Base-by-base conservation (phyloP, 2,113 vertebrate genomes). In the Hippopotamus amphibius region DNA sequence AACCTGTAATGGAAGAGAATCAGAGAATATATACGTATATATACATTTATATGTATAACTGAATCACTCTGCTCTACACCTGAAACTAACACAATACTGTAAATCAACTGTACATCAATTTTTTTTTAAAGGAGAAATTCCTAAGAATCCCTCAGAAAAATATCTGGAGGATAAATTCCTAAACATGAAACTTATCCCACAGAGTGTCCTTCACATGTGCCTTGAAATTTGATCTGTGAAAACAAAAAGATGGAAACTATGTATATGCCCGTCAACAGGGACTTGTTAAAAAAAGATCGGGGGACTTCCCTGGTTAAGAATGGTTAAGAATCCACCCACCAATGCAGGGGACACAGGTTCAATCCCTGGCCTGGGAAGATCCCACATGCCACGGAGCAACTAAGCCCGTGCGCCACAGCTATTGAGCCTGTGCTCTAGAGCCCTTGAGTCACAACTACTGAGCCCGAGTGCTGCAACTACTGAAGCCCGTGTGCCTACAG, bases 151-250 rank as follows among this genome's bases (percentile, higher is more conserved):
- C 55, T 22, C 53, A 57, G 77, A 90, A 16, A 16, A 17, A 48
- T 79, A 72, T 57, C 65, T 91, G 43, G 57, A 76, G 50, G 21
- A 68, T 69, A 72, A 93, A 71, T 83, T 85, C 26, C 30, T 88
- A 90, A 59, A 65, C 2, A 46, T 33, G 68, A 88, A 43, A 77
- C 87, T 57, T 88, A 93, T 17, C 13, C 43, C 69, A 46, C 14
- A 88, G 65, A 48, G 26, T 14, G 0, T 63, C 77, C 77, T 87
- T 82, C 46, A 68, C 33, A 41, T 41, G 16, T 85, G 28, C 76
- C 69, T 94, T 66, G 59, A 93, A 87, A 61, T 84, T 53, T 90
- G 30, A 19, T 88, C 76, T 84, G 6, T 61, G n/a, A 85, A 21
- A 88, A 57, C 43, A 91, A 93, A 30, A 33, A 65, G 46, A 7